Evolutionary conservation across 2,113 vertebrate species (phyloP).

Genomic region (Cyanoramphus novaezelandiae): DNA sequence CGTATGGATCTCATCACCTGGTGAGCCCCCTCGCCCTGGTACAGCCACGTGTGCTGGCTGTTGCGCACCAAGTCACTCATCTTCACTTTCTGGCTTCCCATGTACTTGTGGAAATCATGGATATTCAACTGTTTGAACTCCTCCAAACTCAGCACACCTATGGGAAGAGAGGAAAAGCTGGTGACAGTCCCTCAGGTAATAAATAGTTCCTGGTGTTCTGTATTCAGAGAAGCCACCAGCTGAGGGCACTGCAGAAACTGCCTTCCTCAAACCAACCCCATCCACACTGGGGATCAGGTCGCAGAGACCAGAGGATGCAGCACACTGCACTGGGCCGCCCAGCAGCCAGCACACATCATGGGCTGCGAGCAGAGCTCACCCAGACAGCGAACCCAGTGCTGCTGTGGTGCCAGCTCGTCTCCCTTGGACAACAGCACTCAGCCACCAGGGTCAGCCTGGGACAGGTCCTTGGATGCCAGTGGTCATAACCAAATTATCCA

Average conservation of each 20-base stretch:
- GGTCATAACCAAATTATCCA: background rate
- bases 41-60: conserved; percentile 90
- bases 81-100: conserved; percentile 77
- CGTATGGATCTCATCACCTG: conserved; percentile 86
- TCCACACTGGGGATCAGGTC: background rate
- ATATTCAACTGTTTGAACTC: conserved; percentile 88
- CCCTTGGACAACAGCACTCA: background rate
- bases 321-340: background rate
- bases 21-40: conserved; percentile 90
- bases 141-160: conserved; percentile 87
- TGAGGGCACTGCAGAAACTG: background rate
- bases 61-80: conserved; percentile 83
- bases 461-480: background rate
- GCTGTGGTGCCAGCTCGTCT: background rate
- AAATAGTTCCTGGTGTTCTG: background rate
- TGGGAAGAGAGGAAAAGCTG: background rate
- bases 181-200: background rate
- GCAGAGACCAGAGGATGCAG: background rate
- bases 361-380: background rate
- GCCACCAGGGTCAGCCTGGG: background rate
- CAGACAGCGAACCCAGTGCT: background rate
- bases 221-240: background rate
- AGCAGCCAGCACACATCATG: background rate
- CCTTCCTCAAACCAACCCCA: background rate
- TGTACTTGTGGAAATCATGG: conserved; percentile 83